Base-by-base conservation (phyloP, 2,113 vertebrate species). In the Paracanthobrama guichenoti region DNA sequence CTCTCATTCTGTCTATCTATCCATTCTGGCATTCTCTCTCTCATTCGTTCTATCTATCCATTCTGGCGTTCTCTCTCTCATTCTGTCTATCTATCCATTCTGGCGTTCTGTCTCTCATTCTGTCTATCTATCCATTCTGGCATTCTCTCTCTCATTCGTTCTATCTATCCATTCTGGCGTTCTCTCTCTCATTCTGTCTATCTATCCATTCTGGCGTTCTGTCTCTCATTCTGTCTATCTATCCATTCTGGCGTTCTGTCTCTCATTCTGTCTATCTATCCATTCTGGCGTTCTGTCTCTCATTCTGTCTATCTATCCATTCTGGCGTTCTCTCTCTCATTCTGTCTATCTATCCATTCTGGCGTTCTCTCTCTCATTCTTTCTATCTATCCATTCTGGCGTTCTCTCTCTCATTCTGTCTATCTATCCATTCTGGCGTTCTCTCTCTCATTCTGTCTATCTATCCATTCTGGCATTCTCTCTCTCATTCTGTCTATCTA, bases 251-350 rank as follows among this genome's bases (percentile, higher is more conserved):
- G 31, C 13, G 18, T 0, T 31, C 28, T 67, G 3, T 69, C 66
- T 39, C 0, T 69, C 31, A 0, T 2, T 67, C 26, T 16, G 0
- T n/a, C 62, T 31, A 3, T 66, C 26, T 13, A 0, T 18, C 64
- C 13, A 2, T 31, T 31, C 28, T 31, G 28, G 28, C 28, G 28
- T 31, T 26, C 62, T 28, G 3, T 64, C 62, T 5, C 0, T 16
- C 62, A 7, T 0, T 1, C 57, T 10, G 0, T 59, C 20, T 10
- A 1, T n/a, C 22, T n/a, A 0, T 59, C 22, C 22, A 3, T 59
- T 31, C 28, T 31, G 28, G 1, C 44, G 2, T 0, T 11, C 44
- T 12, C 0, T 59, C 3, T n/a, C 0, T 22, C 22, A 1, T 0
- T 59, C 8, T 31, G 0, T 66, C 62, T 16, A 1, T 66, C n/a